Evolutionary conservation across 2,888 invertebrate species (phyloP).

Genomic region (Pogonocherus hispidulus): DNA sequence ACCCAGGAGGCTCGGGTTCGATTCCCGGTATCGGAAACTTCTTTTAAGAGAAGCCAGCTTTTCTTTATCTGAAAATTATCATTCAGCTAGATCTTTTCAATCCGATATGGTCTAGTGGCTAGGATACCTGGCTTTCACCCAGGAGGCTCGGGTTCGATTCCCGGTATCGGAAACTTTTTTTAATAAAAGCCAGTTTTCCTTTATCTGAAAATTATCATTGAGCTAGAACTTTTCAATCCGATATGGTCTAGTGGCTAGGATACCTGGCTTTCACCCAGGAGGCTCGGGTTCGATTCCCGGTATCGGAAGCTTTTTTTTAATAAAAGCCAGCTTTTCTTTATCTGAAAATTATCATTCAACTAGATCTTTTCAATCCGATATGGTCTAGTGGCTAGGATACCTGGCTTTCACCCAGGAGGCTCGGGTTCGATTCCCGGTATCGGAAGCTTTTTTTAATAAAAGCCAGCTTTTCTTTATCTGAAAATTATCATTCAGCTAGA

Average conservation of each 20-base stretch:
- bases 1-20: constrained; percentile 77
- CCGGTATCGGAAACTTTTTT: constrained; percentile 70
- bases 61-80: background rate
- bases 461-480: no score
- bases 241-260: constrained; percentile 75
- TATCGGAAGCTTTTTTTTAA: constrained; percentile 67
- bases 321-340: no score
- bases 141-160: constrained; percentile 77
- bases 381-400: constrained; percentile 76
- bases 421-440: constrained; percentile 76
- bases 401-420: constrained; percentile 76
- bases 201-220: background rate
- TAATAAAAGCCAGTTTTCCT: no score
- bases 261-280: constrained; percentile 76
- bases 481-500: no score
- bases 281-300: constrained; percentile 77
- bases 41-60: no score
- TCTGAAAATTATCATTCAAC: no score
- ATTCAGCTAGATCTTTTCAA: background rate
- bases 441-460: constrained; percentile 66
- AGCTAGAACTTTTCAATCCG: constrained; percentile 58
- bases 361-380: no score
- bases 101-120: constrained; percentile 75
- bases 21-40: constrained; percentile 73
- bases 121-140: constrained; percentile 76